These are phyloP conservation scores for Cryptus armator DNA, from an alignment of 2,888 invertebrate genomes.

Conservation along the genomic window DNA sequence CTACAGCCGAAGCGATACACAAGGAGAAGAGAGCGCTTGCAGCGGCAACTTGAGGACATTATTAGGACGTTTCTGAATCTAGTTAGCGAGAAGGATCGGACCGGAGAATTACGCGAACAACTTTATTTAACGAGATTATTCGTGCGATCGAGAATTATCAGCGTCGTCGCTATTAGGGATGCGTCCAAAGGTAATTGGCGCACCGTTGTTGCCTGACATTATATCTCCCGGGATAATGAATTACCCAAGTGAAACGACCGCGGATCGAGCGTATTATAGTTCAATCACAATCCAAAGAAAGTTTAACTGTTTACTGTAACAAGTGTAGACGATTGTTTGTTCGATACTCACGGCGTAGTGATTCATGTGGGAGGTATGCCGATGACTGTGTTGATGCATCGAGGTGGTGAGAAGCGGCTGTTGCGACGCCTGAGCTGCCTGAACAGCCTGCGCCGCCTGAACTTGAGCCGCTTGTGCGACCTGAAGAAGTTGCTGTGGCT, in stretches of 20 bases:
- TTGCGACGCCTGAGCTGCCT: conserved; percentile 80
- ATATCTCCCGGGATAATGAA: conserved; percentile 40
- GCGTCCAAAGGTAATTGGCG: conserved; percentile 68
- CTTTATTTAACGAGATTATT: conserved; percentile 80
- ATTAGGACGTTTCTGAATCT: conserved; percentile 75
- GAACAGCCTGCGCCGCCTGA: conserved; percentile 77
- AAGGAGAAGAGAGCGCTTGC: conserved; percentile 12
- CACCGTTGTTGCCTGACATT: conserved; percentile 37
- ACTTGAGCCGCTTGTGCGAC: conserved; percentile 83
- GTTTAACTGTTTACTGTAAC: background rate
- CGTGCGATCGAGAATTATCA: conserved; percentile 74
- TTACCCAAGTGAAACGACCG: conserved; percentile 28
- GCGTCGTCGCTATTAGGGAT: conserved; percentile 65
- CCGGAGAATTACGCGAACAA: conserved; percentile 62
- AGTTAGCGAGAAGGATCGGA: conserved; percentile 73
- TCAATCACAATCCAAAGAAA: background rate
- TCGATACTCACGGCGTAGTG: conserved; percentile 80
- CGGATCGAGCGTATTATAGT: background rate
- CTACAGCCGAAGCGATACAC: conserved; percentile 8
- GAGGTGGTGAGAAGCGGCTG: conserved; percentile 83
- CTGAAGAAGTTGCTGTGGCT: conserved; percentile 88
- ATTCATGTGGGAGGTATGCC: conserved; percentile 82
- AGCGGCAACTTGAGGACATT: conserved; percentile 56
- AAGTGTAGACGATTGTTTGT: too few relatives aligned
- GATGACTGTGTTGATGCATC: conserved; percentile 82